These are phyloP conservation scores for Pterocles orientalis DNA, from an alignment of 2,113 vertebrate genomes.

Conservation along the genomic window DNA sequence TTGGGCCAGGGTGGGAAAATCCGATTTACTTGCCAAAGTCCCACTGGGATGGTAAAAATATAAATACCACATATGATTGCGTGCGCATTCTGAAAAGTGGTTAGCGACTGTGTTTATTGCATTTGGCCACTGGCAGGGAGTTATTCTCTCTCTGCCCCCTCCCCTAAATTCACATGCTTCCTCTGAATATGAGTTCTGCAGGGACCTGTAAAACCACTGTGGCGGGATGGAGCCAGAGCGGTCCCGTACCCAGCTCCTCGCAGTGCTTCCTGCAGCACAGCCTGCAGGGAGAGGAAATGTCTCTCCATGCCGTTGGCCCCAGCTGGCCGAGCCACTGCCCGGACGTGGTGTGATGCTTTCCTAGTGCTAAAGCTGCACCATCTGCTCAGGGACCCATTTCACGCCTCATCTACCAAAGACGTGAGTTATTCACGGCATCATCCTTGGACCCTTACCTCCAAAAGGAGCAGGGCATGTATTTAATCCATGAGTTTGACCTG, in stretches of 20 bases:
- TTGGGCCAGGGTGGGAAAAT: conserved; percentile 18
- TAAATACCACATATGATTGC: neutral
- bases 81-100: neutral
- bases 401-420: fast-evolving
- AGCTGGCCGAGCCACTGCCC: neutral
- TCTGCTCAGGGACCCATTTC: neutral
- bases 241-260: fast-evolving
- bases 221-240: neutral
- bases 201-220: neutral
- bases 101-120: neutral
- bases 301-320: neutral
- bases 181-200: neutral
- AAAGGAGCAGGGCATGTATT: neutral
- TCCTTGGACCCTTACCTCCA: neutral
- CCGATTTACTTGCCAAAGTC: neutral
- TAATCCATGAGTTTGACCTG: neutral
- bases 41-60: neutral
- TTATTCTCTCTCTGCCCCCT: neutral
- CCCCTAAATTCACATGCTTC: neutral
- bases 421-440: neutral
- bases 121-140: neutral
- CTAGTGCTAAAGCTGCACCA: fast-evolving
- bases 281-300: neutral
- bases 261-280: neutral
- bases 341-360: fast-evolving